These are phyloP conservation scores for Stenodema calcarata DNA, from an alignment of 2,888 invertebrate genomes.

Conservation along the genomic window DNA sequence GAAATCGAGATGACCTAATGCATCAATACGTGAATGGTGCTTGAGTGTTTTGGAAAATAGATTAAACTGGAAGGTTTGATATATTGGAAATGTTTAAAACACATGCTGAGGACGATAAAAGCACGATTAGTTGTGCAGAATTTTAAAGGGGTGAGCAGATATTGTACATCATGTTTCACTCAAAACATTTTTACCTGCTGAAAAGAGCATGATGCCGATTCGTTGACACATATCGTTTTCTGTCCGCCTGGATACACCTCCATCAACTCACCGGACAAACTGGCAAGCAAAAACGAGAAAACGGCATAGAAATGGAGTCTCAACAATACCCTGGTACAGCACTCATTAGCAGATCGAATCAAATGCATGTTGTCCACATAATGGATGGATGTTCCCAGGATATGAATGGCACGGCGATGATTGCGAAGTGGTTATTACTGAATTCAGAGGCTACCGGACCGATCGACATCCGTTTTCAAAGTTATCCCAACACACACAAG, in stretches of 20 bases:
- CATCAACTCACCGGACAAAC: conserved; percentile 34
- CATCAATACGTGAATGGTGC: too few relatives aligned
- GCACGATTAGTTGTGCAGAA: neutral
- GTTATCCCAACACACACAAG: neutral
- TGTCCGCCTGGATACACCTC: conserved; percentile 21
- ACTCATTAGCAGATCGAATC: conserved; percentile 46
- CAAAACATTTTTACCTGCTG: neutral
- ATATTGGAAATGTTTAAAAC: neutral
- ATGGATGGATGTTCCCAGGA: conserved; percentile 16
- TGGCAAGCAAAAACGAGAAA: conserved; percentile 15
- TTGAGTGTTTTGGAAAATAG: too few relatives aligned
- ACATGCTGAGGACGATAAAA: neutral
- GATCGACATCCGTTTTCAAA: neutral
- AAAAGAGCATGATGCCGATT: conserved; percentile 22
- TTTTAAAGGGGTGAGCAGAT: neutral
- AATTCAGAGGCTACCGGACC: neutral
- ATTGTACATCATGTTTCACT: neutral
- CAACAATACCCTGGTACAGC: conserved; percentile 42
- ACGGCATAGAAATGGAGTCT: conserved; percentile 42
- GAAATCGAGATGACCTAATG: too few relatives aligned
- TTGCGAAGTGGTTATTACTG: neutral
- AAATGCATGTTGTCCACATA: conserved; percentile 47
- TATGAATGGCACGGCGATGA: neutral
- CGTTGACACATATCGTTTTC: conserved; percentile 11
- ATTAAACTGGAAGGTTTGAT: too few relatives aligned